phyloP scores from a whole-genome alignment of 1,140 invertebrate genomes.

The Amyelois transitella region DNA sequence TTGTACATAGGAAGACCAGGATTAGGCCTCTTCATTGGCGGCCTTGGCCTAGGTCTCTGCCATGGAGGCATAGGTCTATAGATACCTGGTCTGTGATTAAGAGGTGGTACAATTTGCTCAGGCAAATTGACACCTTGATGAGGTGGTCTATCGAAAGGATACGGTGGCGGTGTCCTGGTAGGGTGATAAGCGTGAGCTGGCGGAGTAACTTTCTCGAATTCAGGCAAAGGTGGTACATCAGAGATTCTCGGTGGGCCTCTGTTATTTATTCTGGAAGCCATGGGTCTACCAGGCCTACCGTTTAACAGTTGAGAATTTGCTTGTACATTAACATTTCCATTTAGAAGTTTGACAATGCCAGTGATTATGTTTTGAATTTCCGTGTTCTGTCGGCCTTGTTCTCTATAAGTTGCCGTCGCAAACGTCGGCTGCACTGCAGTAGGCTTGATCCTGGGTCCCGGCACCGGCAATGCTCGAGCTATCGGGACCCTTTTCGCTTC shows the following conservation, averaged over 20 bases:
- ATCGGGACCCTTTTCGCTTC: constrained; percentile 82
- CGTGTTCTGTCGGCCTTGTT: constrained; percentile 76
- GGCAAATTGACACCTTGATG: constrained; percentile 82
- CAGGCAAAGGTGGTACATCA: constrained; percentile 81
- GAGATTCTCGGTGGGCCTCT: constrained; percentile 88
- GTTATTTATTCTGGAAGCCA: constrained; percentile 88
- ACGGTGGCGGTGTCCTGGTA: constrained; percentile 77
- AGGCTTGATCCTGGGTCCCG: constrained; percentile 78
- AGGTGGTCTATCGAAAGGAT: constrained; percentile 81
- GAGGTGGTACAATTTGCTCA: constrained; percentile 83
- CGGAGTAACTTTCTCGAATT: constrained; percentile 78
- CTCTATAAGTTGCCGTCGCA: constrained; percentile 59
- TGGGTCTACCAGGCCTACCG: constrained; percentile 73
- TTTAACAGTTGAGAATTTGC: constrained; percentile 78
- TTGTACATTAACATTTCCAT: constrained; percentile 90
- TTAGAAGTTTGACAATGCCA: constrained; percentile 90
- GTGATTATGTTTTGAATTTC: constrained; percentile 94
- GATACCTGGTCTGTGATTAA: constrained; percentile 73
- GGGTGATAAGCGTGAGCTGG: constrained; percentile 49
- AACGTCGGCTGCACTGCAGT: constrained; percentile 69
- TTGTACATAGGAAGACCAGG: constrained; percentile 65
- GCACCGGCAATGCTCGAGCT: constrained; percentile 75
- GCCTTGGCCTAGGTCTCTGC: constrained; percentile 75
- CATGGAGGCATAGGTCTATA: constrained; percentile 77
- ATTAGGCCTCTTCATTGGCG: constrained; percentile 63